These are phyloP conservation scores for Raja brachyura DNA, from an alignment of 2,113 vertebrate genomes.

Conservation along the genomic window DNA sequence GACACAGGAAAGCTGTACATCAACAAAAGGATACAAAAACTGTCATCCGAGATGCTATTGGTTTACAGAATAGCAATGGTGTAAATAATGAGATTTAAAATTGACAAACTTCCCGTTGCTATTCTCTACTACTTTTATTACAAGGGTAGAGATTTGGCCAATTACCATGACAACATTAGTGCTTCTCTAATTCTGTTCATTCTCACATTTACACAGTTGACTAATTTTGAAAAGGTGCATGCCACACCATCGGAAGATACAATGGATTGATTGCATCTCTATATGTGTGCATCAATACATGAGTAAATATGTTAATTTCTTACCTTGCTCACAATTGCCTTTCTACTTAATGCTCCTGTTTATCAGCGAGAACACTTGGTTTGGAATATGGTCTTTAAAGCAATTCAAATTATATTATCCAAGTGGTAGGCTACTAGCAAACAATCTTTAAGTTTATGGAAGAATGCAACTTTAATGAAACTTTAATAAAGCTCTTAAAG, in stretches of 20 bases:
- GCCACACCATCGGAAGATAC: background rate
- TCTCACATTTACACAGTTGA: background rate
- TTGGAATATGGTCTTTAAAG: background rate
- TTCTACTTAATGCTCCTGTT: background rate
- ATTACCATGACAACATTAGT: background rate
- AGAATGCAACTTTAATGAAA: too few species aligned
- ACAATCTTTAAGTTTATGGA: too few species aligned
- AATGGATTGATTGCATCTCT: background rate
- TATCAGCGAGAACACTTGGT: background rate
- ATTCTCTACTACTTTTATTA: background rate
- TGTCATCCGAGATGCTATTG: background rate
- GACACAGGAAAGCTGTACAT: background rate
- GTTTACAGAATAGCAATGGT: background rate
- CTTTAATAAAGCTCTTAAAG: too few species aligned
- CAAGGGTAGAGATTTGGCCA: background rate
- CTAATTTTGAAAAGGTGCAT: background rate
- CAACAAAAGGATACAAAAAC: background rate
- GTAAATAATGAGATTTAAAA: background rate
- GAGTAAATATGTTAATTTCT: background rate
- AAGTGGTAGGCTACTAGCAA: too few species aligned
- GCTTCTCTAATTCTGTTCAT: background rate
- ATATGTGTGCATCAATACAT: too few species aligned
- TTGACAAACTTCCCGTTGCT: background rate
- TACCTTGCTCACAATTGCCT: background rate
- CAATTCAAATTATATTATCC: too few species aligned